These are phyloP conservation scores for Lytechinus variegatus DNA, from an alignment of 35 echinoderm and acorn worm genomes.

Conservation along the genomic window DNA sequence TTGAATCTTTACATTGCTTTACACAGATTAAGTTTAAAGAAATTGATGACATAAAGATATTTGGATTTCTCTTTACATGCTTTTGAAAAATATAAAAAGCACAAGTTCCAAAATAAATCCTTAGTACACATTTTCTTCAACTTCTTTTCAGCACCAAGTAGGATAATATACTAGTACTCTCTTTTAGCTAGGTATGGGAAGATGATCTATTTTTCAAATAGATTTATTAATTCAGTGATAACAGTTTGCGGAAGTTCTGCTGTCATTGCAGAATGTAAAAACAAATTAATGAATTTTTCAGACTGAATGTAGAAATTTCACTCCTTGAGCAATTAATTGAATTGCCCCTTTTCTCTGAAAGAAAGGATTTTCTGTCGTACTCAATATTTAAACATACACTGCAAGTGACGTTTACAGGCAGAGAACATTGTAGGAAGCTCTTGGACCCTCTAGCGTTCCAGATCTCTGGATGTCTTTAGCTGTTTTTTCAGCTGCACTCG, in stretches of 20 bases:
- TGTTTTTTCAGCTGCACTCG: not conserved
- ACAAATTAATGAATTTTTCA: no score
- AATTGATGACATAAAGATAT: not conserved
- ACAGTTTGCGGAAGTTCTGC: not conserved
- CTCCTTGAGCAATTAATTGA: not conserved
- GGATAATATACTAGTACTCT: not conserved
- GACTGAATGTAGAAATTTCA: not conserved
- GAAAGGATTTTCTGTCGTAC: not conserved
- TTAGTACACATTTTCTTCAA: not conserved
- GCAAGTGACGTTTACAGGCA: not conserved
- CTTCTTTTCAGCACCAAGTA: not conserved
- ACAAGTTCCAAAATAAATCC: not conserved
- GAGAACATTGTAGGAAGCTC: not conserved
- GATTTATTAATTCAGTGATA: not conserved
- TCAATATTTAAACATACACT: no score
- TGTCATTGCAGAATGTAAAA: not conserved
- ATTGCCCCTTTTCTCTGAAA: not conserved
- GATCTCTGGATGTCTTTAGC: not conserved
- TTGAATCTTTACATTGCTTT: not conserved
- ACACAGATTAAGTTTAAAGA: not conserved
- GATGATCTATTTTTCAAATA: not conserved
- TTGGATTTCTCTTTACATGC: not conserved
- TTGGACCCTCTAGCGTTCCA: not conserved
- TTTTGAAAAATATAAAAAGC: not conserved
- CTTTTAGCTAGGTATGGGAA: not conserved